Conservation (phyloP, 2,797 vertebrate species). For the Tokudaia tokunoshimensis region DNA sequence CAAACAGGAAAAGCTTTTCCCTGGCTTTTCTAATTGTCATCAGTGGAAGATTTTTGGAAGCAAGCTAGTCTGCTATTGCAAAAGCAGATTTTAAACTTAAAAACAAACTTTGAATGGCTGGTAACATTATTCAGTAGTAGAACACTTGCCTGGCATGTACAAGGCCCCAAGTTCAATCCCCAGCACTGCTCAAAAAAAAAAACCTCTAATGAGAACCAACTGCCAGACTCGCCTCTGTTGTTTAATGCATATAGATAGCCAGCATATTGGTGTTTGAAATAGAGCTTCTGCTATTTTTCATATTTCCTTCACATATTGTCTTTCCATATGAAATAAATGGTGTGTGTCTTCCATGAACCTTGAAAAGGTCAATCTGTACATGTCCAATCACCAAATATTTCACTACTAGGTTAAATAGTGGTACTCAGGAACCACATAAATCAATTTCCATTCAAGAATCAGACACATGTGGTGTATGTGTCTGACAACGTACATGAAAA, state of each 20-base stretch:
- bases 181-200: not conserved
- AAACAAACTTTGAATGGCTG: not conserved
- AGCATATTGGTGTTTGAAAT: not conserved
- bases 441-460: not conserved
- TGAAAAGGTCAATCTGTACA: not conserved
- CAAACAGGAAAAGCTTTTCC: not conserved
- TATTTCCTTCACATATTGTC: not conserved
- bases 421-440: not conserved
- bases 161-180: not conserved
- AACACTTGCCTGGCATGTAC: not conserved
- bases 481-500: not conserved
- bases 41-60: constrained; percentile 30
- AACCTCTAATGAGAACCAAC: not conserved
- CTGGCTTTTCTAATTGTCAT: constrained; percentile 41
- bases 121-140: not conserved
- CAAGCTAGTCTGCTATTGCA: not conserved
- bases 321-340: not conserved
- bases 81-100: constrained; percentile 18
- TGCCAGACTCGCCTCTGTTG: not conserved
- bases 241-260: not conserved
- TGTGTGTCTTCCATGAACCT: not conserved
- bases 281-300: not conserved
- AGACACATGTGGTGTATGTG: not conserved
- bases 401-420: not conserved
- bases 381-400: not conserved